Evolutionary conservation across 2,797 vertebrate genomes (phyloP).

Genomic region (Florisuga fusca): DNA sequence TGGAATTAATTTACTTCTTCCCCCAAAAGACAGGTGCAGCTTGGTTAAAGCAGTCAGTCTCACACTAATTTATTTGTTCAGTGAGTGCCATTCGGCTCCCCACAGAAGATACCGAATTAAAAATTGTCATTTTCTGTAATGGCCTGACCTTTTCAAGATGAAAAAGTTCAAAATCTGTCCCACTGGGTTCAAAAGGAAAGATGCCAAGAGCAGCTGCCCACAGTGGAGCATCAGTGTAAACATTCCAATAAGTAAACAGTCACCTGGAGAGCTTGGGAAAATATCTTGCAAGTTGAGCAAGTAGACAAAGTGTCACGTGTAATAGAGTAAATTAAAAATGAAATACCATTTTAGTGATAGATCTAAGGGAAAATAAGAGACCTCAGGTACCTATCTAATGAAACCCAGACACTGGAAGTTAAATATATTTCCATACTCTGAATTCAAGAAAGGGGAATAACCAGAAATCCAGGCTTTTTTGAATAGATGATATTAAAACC

Average conservation of each 20-base stretch:
- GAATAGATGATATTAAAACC: not conserved
- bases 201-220: slow-evolving; percentile 43
- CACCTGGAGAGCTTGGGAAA: slow-evolving; percentile 29
- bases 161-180: slow-evolving; percentile 60
- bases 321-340: slow-evolving; percentile 35
- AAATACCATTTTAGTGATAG: slow-evolving; percentile 10
- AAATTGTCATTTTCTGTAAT: slow-evolving; percentile 70
- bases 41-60: slow-evolving; percentile 46
- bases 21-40: slow-evolving; percentile 23
- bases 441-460: not conserved
- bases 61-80: slow-evolving; percentile 73
- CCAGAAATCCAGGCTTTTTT: not conserved
- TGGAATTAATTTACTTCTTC: slow-evolving; percentile 66
- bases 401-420: not conserved
- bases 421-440: not conserved
- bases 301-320: slow-evolving; percentile 2
- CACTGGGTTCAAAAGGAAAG: slow-evolving; percentile 19
- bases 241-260: slow-evolving; percentile 74
- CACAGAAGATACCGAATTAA: slow-evolving; percentile 75
- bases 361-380: slow-evolving; percentile 28
- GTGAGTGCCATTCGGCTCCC: slow-evolving; percentile 51
- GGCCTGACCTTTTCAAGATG: slow-evolving; percentile 68
- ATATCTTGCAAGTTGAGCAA: slow-evolving; percentile 30
- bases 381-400: not conserved
- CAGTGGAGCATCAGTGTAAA: slow-evolving; percentile 50